phyloP scores from a whole-genome alignment of 2,888 invertebrate genomes.

The Eupithecia centaureata region DNA sequence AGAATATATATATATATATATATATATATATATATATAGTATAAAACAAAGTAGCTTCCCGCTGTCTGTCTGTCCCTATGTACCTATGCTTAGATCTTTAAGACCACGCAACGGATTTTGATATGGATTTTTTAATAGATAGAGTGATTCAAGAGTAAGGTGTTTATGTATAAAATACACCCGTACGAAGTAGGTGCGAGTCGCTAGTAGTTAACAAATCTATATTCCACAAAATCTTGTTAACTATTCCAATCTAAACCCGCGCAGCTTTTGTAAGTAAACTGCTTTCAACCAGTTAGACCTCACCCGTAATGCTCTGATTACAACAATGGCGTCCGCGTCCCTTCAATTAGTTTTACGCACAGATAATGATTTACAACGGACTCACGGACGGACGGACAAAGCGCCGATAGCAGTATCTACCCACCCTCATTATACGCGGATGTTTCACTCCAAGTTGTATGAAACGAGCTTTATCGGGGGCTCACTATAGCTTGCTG shows the following conservation, averaged over 20 bases:
- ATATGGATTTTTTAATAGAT: no score
- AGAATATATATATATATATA: no score
- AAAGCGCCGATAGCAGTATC: conserved; percentile 2
- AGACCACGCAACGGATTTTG: no score
- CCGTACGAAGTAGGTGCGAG: no score
- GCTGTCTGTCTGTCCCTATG: no score
- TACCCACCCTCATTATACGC: not conserved
- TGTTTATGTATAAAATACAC: no score
- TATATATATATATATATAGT: no score
- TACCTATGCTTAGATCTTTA: no score
- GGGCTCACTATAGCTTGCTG: not conserved
- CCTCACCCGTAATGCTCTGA: conserved; percentile 25
- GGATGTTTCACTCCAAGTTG: not conserved
- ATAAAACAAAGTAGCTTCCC: no score
- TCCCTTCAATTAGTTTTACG: conserved; percentile 78
- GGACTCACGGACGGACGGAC: conserved; percentile 47
- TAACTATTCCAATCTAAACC: not conserved
- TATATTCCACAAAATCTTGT: no score
- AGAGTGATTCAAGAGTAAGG: no score
- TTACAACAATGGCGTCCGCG: conserved; percentile 59
- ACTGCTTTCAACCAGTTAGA: not conserved
- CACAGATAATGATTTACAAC: conserved; percentile 74
- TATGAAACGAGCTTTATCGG: not conserved
- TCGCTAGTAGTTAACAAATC: no score
- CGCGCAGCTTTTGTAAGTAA: not conserved